Base-by-base conservation (phyloP, 2,113 vertebrate species). In the Petaurus breviceps region DNA sequence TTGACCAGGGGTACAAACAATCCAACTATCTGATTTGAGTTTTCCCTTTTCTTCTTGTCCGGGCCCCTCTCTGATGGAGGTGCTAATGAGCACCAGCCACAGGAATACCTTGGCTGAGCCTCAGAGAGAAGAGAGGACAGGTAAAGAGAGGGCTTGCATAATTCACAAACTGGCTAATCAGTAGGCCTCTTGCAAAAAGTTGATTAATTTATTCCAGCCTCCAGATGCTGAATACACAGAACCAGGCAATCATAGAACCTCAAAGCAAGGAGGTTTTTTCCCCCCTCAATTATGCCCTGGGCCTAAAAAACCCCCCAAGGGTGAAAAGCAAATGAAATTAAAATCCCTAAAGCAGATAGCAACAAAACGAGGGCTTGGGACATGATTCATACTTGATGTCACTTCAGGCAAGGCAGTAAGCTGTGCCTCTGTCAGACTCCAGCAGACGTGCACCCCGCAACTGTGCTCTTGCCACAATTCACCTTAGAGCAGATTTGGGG, bases 31-130 rank as follows among this genome's bases (percentile, higher is more conserved):
- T 47, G 92, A 95, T 94, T 94, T 94, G 92, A 96, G 68, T 90
- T 96, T 93, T 19, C 90, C n/a, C 95, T 93, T 95, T 95, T 57
- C 68, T 93, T 52, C 91, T 93, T 93, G 84, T 89, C 51, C 92
- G 49, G n/a, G 26, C 89, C 90, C 92, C 93, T 23, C 11, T 95
- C 95, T 95, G 50, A 89, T 55, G 54, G n/a, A 95, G 28, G 46
- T 92, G 52, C 84, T 93, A 96, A 96, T 94, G 92, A 96, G 24
- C 57, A 47, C 93, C 90, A 90, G 8, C 93, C 53, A 84, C 89
- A 89, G n/a, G 91, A 90, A 77, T 52, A 96, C 37, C 68, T 84
- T 8, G 37, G 68, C n/a, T n/a, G 91, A 95, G 89, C 68, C 89
- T 22, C 37, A 84, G 68, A 96, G 61, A 93, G 55, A 92, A 53